Evolutionary conservation across 2,113 vertebrate species (phyloP).

Genomic region (Danionella cerebrum): DNA sequence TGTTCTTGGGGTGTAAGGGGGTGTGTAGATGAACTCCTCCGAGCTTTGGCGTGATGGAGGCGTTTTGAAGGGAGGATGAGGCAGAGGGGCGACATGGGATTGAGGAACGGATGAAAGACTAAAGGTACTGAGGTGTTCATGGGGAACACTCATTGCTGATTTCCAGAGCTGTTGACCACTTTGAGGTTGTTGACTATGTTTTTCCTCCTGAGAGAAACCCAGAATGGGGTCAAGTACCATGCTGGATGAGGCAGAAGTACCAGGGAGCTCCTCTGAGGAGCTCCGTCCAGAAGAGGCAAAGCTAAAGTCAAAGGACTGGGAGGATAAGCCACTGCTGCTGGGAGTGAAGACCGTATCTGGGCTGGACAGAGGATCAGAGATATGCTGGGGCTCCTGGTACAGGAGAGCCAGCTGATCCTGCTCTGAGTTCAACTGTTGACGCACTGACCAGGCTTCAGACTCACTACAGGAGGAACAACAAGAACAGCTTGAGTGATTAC

Average conservation of each 20-base stretch:
- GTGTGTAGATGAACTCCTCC: conserved; percentile 54
- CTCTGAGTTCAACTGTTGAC: conserved; percentile 81
- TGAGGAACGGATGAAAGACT: neutral
- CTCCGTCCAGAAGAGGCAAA: conserved; percentile 55
- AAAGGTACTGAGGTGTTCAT: neutral
- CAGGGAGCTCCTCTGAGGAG: conserved; percentile 58
- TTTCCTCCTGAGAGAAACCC: conserved; percentile 63
- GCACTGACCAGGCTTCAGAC: conserved; percentile 82
- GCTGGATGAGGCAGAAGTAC: conserved; percentile 47
- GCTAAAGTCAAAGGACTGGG: conserved; percentile 74
- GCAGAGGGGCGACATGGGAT: conserved; percentile 6
- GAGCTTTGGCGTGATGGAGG: conserved; percentile 21
- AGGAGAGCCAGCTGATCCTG: conserved; percentile 66
- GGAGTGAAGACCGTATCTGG: conserved; percentile 77
- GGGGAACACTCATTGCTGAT: neutral
- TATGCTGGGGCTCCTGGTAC: conserved; percentile 68
- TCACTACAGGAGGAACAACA: conserved; percentile 61
- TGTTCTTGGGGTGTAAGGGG: conserved; percentile 55
- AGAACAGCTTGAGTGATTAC: neutral
- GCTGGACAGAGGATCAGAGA: conserved; percentile 72
- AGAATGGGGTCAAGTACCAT: conserved; percentile 52
- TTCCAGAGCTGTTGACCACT: conserved; percentile 34
- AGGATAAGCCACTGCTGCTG: conserved; percentile 61
- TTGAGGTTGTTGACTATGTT: conserved; percentile 54
- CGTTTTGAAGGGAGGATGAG: neutral